These are phyloP conservation scores for Gymnopithys bicolor DNA, from an alignment of 2,797 vertebrate genomes.

Conservation along the genomic window DNA sequence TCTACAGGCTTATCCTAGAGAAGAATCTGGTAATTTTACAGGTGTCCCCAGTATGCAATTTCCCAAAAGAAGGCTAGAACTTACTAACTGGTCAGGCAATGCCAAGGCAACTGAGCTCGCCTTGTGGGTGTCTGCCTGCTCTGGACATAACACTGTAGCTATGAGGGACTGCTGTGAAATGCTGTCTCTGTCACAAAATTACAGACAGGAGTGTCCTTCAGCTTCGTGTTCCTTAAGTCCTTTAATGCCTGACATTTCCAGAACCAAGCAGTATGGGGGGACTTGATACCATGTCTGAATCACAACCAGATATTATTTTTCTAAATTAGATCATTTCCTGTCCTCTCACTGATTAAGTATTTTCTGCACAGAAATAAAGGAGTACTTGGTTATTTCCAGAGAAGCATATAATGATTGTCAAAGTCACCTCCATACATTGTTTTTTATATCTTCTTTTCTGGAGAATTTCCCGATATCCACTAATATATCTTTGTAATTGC, in stretches of 20 bases:
- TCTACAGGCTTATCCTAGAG: not conserved
- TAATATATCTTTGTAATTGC: not conserved
- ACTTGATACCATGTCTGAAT: not conserved
- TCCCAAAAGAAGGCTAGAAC: not conserved
- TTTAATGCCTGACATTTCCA: not conserved
- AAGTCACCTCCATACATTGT: not conserved
- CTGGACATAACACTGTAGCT: not conserved
- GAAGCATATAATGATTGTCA: not conserved
- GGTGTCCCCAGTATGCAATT: not conserved
- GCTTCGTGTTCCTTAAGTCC: not conserved
- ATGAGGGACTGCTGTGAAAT: not conserved
- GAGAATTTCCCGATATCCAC: not conserved
- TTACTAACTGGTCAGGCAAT: not conserved
- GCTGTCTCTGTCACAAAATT: not conserved
- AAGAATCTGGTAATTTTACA: not conserved
- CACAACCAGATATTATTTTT: not conserved
- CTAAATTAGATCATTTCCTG: not conserved
- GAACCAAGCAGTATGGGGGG: not conserved
- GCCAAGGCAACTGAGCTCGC: not conserved
- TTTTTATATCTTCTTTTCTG: not conserved
- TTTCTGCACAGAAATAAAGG: not conserved
- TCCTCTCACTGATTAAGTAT: not conserved
- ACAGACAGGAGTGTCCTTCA: not conserved
- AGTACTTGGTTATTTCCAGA: not conserved
- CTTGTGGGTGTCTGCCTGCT: not conserved